phyloP scores from a whole-genome alignment of 2,888 invertebrate species.

The Eupelmus urozonus region DNA sequence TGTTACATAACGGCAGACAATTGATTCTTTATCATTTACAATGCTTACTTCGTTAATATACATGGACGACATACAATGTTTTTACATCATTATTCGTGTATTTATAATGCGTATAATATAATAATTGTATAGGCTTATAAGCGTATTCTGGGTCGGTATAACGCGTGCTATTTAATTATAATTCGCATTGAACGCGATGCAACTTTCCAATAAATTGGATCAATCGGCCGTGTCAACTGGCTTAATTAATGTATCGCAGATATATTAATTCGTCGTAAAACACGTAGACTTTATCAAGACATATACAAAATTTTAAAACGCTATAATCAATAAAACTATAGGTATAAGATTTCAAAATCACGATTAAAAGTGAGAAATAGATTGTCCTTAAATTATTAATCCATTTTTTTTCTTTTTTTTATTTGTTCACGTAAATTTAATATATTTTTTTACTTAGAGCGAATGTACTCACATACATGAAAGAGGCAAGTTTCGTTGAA shows the following conservation, averaged over 20 bases:
- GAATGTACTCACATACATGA: too few species aligned
- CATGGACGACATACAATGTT: slow-evolving; percentile 54
- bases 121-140: slow-evolving; percentile 38
- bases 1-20: slow-evolving; percentile 55
- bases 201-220: slow-evolving; percentile 16
- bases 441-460: too few species aligned
- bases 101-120: slow-evolving; percentile 26
- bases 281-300: not conserved
- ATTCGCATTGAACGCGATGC: slow-evolving; percentile 19
- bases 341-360: not conserved
- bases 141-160: slow-evolving; percentile 29
- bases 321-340: slow-evolving; percentile 27
- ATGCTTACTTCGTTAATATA: slow-evolving; percentile 38
- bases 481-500: slow-evolving; percentile 33
- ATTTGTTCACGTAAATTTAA: too few species aligned
- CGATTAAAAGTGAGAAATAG: too few species aligned
- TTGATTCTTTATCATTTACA: slow-evolving; percentile 46
- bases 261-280: not conserved
- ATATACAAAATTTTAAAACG: slow-evolving; percentile 39
- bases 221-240: not conserved
- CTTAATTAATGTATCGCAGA: slow-evolving; percentile 12
- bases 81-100: slow-evolving; percentile 6
- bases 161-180: slow-evolving; percentile 20
- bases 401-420: too few species aligned
- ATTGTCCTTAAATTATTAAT: too few species aligned